Percentiles rank a stretch among this genome's conserved stretches.
Conservation (phyloP, 2,888 invertebrate genomes). For the Drosophila meridiana region DNA sequence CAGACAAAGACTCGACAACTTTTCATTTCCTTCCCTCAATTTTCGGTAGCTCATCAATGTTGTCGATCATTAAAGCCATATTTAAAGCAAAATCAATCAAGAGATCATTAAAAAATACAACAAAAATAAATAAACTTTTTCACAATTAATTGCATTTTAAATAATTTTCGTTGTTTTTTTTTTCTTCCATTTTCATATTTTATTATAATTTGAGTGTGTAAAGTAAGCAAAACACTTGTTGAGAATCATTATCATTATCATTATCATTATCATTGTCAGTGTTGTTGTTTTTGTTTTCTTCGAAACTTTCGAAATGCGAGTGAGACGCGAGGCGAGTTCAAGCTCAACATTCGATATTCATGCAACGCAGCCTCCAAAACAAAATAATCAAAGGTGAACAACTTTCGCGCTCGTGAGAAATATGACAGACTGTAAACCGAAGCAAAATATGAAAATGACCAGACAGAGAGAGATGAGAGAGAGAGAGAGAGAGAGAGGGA, state of each 20-base stretch:
- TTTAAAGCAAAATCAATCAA: conserved; percentile 46
- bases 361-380: conserved; percentile 71
- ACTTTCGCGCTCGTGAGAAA: conserved; percentile 80
- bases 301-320: conserved; percentile 68
- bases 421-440: conserved; percentile 59
- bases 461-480: conserved; percentile 12
- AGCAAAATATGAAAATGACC: conserved; percentile 50
- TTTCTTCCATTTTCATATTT: conserved; percentile 2
- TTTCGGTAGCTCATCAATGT: conserved; percentile 11
- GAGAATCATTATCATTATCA: conserved; percentile 52
- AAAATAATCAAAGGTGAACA: conserved; percentile 75
- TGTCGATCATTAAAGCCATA: conserved; percentile 28
- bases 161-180: conserved; percentile 25
- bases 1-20: neutral
- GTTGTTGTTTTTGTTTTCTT: conserved; percentile 15
- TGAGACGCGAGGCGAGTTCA: conserved; percentile 54
- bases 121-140: conserved; percentile 1
- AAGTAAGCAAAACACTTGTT: conserved; percentile 20
- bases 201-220: conserved; percentile 25
- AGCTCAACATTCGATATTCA: conserved; percentile 60
- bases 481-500: conserved; percentile 12
- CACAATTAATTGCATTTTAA: conserved; percentile 44
- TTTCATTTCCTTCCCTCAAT: conserved; percentile 11
- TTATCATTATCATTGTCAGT: conserved; percentile 42
- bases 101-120: conserved; percentile 31